These are phyloP conservation scores for Teleiodes luculella DNA, from an alignment of 2,888 invertebrate genomes.

Conservation along the genomic window DNA sequence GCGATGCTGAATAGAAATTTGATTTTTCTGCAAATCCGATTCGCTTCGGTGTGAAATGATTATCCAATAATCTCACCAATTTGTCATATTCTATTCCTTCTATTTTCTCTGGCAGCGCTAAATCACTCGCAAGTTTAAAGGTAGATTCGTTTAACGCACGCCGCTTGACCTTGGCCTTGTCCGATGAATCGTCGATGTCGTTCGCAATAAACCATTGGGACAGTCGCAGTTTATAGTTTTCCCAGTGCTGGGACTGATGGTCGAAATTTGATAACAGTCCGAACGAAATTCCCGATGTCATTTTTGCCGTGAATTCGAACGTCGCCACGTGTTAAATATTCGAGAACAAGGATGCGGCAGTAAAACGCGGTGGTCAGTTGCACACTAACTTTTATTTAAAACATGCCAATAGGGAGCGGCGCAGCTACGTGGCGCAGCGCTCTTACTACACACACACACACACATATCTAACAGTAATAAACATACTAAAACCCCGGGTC, in stretches of 20 bases:
- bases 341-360: too few species aligned
- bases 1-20: constrained; percentile 16
- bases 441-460: too few species aligned
- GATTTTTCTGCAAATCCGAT: constrained; percentile 16
- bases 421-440: too few species aligned
- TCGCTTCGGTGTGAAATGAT: constrained; percentile 15
- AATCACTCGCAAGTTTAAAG: constrained; percentile 1
- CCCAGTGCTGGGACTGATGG: constrained; percentile 14
- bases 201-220: constrained; percentile 8
- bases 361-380: too few species aligned
- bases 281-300: not conserved
- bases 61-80: constrained; percentile 12
- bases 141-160: not conserved
- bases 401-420: too few species aligned
- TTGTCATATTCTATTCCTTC: constrained; percentile 6
- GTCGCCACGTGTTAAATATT: constrained; percentile 11
- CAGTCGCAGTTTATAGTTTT: constrained; percentile 10
- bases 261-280: constrained; percentile 15
- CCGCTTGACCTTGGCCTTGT: not conserved
- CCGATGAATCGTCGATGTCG: not conserved
- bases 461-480: too few species aligned
- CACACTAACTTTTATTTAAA: too few species aligned
- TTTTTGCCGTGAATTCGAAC: constrained; percentile 8
- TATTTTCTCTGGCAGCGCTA: constrained; percentile 12
- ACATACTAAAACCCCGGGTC: too few species aligned